These are phyloP conservation scores for Danaus plexippus DNA, from an alignment of 1,140 invertebrate species.

Conservation along the genomic window DNA sequence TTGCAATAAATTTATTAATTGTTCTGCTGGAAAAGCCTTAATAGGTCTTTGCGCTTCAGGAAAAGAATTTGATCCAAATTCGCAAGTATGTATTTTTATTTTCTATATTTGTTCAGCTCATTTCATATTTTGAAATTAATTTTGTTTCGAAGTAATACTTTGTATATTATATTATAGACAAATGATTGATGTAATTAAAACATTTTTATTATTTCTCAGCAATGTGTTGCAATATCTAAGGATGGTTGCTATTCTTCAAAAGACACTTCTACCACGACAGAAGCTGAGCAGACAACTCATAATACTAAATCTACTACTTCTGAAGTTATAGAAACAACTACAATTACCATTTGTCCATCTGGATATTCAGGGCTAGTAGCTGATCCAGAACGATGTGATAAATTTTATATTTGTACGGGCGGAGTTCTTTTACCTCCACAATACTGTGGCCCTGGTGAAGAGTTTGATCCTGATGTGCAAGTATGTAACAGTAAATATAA, in stretches of 20 bases:
- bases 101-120: neutral
- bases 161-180: neutral
- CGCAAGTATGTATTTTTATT: conserved; percentile 19
- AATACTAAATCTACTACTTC: conserved; percentile 6
- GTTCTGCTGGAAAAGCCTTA: conserved; percentile 24
- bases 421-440: conserved; percentile 23
- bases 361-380: conserved; percentile 27
- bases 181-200: neutral
- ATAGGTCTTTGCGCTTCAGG: conserved; percentile 28
- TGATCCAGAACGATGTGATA: conserved; percentile 32
- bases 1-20: conserved; percentile 34
- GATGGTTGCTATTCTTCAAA: conserved; percentile 26
- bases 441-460: conserved; percentile 29
- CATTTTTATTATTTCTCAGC: conserved; percentile 17
- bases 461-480: conserved; percentile 24
- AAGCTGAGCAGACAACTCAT: conserved; percentile 2
- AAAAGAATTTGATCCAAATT: conserved; percentile 26
- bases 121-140: neutral
- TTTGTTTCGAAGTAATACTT: neutral
- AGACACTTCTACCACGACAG: conserved; percentile 10
- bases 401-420: conserved; percentile 32
- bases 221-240: conserved; percentile 28
- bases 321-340: conserved; percentile 1
- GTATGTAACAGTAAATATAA: conserved; percentile 14
- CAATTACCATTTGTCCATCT: conserved; percentile 20